A percentile compares a stretch with the other conserved stretches of the same genome.
These are phyloP conservation scores for Glyphotaelius pellucidus DNA, from an alignment of 2,888 invertebrate species.

Conservation along the genomic window DNA sequence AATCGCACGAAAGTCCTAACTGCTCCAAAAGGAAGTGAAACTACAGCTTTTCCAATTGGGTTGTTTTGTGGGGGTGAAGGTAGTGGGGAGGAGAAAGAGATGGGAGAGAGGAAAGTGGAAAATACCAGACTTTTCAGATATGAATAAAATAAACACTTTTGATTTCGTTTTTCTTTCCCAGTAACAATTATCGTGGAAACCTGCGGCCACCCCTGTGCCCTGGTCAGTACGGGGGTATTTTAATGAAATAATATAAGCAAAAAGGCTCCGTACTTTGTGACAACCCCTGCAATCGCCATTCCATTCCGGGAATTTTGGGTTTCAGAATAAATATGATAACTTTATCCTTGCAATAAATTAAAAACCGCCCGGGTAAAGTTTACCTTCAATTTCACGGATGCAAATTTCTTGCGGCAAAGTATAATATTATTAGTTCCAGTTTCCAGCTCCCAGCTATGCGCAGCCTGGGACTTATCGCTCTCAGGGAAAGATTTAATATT, in stretches of 20 bases:
- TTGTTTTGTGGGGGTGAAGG: no score
- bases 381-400: conserved; percentile 31
- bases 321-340: conserved; percentile 25
- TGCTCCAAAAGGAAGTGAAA: no score
- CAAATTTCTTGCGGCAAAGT: conserved; percentile 36
- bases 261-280: neutral
- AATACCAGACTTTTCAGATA: no score
- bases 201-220: neutral
- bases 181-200: neutral
- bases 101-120: no score
- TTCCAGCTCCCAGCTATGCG: neutral
- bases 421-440: neutral
- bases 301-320: neutral
- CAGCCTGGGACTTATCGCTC: conserved; percentile 22
- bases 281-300: neutral
- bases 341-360: conserved; percentile 18
- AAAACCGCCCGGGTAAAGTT: conserved; percentile 14
- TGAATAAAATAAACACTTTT: neutral
- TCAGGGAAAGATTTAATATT: neutral
- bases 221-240: neutral
- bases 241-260: neutral
- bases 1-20: no score
- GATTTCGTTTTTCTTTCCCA: neutral
- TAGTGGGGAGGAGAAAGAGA: no score
- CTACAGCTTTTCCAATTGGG: no score